phyloP scores from a whole-genome alignment of 2,888 invertebrate species.

The Thereva unica region DNA sequence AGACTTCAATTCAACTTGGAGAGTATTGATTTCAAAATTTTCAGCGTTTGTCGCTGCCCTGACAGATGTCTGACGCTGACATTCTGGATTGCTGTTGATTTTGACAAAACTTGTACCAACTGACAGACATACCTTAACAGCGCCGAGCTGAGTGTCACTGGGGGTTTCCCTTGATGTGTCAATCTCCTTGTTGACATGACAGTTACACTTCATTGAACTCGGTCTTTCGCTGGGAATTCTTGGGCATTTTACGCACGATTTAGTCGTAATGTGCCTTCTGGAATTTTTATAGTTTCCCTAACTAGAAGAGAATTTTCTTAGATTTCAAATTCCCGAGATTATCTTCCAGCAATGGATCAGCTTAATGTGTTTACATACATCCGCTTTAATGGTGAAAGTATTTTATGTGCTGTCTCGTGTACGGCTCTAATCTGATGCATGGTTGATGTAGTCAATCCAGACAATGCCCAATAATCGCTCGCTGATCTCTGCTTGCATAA shows the following conservation, averaged over 20 bases:
- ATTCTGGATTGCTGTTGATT: constrained; percentile 32
- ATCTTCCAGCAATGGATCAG: too few species aligned
- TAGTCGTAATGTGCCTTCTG: constrained; percentile 30
- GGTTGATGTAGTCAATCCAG: too few species aligned
- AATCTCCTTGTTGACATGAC: constrained; percentile 39
- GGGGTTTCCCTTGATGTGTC: constrained; percentile 40
- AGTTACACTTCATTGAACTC: constrained; percentile 40
- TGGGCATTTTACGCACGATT: constrained; percentile 32
- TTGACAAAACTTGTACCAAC: constrained; percentile 35
- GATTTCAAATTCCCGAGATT: too few species aligned
- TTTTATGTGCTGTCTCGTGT: too few species aligned
- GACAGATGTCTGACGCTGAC: constrained; percentile 37
- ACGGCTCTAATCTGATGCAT: too few species aligned
- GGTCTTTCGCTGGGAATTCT: constrained; percentile 18
- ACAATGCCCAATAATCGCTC: too few species aligned
- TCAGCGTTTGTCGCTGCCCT: constrained; percentile 11
- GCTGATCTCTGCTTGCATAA: too few species aligned
- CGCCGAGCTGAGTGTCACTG: constrained; percentile 16
- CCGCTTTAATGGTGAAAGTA: too few species aligned
- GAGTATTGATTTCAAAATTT: constrained; percentile 8
- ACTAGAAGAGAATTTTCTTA: too few species aligned
- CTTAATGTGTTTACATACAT: too few species aligned
- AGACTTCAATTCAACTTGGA: neutral
- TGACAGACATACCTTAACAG: constrained; percentile 11
- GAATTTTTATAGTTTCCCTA: constrained; percentile 26